Evolutionary conservation across 30 jellyfish, hydroid and myxozoan genomes (phyloP).

Genomic region (Nemopilema nomurai): DNA sequence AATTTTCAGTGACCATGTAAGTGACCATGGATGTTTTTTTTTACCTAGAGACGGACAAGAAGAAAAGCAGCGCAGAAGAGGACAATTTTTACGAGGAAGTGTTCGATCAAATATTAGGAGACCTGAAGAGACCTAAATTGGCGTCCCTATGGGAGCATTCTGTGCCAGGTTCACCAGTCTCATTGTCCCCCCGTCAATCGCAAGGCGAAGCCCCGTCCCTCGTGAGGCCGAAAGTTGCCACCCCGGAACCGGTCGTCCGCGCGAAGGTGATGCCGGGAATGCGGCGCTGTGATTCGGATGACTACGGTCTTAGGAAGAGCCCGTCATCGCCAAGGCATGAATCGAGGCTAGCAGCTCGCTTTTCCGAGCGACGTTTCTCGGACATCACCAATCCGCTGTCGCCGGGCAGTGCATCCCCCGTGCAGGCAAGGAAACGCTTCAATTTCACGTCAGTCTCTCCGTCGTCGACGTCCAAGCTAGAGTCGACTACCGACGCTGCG

Average conservation of each 20-base stretch:
- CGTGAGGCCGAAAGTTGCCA: conserved; percentile 7
- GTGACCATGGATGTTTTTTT: too few species aligned
- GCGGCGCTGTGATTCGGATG: conserved; percentile 46
- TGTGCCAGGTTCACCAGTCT: conserved; percentile 46
- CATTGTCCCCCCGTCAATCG: conserved; percentile 6
- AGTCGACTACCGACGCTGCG: neutral
- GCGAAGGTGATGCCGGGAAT: conserved; percentile 21
- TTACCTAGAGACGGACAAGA: conserved; percentile 24
- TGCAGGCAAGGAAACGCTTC: conserved; percentile 20
- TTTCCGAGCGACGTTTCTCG: conserved; percentile 51
- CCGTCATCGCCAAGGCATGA: conserved; percentile 27
- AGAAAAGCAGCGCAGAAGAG: conserved; percentile 11
- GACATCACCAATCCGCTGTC: conserved; percentile 52
- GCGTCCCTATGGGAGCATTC: conserved; percentile 68
- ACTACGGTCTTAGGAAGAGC: conserved; percentile 11
- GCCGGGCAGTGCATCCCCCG: conserved; percentile 6
- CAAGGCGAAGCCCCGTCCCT: conserved; percentile 5
- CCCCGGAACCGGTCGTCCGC: conserved; percentile 30
- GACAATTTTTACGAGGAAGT: conserved; percentile 73
- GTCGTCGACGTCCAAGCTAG: conserved; percentile 6
- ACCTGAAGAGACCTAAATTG: conserved; percentile 56
- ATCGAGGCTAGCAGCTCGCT: conserved; percentile 7
- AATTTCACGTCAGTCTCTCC: conserved; percentile 8
- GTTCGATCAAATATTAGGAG: conserved; percentile 82
- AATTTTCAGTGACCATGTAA: too few species aligned